Evolutionary conservation across 2,113 vertebrate genomes (phyloP).

Genomic region (Charina bottae): DNA sequence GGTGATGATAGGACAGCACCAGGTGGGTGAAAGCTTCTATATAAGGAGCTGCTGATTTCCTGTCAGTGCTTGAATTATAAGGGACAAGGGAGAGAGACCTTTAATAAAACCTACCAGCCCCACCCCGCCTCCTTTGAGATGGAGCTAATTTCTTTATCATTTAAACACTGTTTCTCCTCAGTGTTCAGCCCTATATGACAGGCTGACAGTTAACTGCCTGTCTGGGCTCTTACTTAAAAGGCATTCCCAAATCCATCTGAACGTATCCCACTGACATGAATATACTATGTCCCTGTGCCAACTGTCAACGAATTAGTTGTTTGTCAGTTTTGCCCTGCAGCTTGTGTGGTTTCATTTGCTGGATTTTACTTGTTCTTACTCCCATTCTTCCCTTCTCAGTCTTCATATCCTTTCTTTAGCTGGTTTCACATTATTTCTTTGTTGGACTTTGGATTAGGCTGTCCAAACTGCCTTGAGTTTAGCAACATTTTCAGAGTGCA

Average conservation of each 20-base stretch:
- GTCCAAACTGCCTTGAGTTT: background rate
- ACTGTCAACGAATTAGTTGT: slow-evolving; percentile 15
- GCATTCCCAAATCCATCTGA: background rate
- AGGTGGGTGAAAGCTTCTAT: background rate
- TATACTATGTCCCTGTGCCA: background rate
- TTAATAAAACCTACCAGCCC: background rate
- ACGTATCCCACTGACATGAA: accelerated
- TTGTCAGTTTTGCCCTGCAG: background rate
- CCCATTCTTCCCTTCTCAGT: background rate
- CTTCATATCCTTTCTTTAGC: background rate
- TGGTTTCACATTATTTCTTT: background rate
- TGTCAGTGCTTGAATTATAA: slow-evolving; percentile 1
- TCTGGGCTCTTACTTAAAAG: background rate
- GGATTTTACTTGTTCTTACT: slow-evolving; percentile 38
- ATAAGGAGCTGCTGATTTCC: background rate
- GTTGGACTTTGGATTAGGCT: background rate
- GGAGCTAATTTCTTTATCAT: background rate
- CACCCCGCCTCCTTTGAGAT: background rate
- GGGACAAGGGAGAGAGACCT: background rate
- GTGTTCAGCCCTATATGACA: background rate
- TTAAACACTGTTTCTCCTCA: background rate
- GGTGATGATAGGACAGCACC: background rate
- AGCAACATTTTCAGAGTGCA: background rate
- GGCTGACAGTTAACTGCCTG: background rate
- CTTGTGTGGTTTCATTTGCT: slow-evolving; percentile 22